Conservation (phyloP, 2,113 vertebrate species). For the Todiramphus saurophagus region DNA sequence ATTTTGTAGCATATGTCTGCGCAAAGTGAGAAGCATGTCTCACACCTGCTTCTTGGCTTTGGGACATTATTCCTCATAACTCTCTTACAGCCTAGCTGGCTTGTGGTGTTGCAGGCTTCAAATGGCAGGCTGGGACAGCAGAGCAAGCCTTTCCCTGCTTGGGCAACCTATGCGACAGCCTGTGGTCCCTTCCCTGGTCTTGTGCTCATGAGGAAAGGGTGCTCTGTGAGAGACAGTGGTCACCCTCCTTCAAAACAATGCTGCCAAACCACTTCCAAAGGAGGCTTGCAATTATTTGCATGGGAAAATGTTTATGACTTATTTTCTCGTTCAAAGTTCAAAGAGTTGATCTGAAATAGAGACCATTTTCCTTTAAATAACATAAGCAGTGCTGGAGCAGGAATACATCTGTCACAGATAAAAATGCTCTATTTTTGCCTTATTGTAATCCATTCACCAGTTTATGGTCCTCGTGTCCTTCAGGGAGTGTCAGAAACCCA, state of each 20-base stretch:
- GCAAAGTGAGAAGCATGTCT: conserved; percentile 6
- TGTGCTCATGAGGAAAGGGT: neutral
- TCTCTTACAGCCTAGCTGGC: neutral
- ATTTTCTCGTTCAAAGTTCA: neutral
- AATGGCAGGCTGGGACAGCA: neutral
- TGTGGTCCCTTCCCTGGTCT: neutral
- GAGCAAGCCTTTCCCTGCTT: neutral
- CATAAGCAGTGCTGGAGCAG: neutral
- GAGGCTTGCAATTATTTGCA: neutral
- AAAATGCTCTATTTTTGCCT: conserved; percentile 60
- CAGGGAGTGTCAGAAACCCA: conserved; percentile 44
- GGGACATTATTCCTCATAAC: neutral
- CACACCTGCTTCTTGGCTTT: conserved; percentile 44
- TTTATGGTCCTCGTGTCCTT: conserved; percentile 38
- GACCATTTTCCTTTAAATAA: conserved; percentile 10
- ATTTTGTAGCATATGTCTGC: neutral
- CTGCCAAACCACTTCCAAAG: neutral
- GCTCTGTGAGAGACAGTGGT: neutral
- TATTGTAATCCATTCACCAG: conserved; percentile 55
- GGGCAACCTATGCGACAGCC: neutral
- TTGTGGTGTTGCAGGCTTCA: neutral
- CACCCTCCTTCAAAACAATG: neutral
- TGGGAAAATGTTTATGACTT: neutral
- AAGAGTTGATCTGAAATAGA: neutral
- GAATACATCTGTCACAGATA: conserved; percentile 36